These are phyloP conservation scores for Oreohelix idahoensis DNA, from an alignment of 1,140 invertebrate genomes.

Conservation along the genomic window DNA sequence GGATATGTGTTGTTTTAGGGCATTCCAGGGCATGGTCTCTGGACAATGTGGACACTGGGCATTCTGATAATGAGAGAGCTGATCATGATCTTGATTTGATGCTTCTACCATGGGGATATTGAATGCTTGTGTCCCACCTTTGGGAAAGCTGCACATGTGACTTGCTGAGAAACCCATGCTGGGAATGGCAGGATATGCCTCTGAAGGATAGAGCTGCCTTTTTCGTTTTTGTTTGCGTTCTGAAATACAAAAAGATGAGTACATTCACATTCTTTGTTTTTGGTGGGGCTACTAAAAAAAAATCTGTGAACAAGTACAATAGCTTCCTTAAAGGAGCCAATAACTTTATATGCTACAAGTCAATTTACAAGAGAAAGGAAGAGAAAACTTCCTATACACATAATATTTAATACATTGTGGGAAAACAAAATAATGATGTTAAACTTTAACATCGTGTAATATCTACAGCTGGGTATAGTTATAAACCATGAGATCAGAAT, in stretches of 20 bases:
- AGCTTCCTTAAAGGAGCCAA: no score
- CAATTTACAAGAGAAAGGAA: no score
- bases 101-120: background rate
- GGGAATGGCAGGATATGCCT: background rate
- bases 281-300: no score
- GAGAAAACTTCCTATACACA: no score
- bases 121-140: background rate
- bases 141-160: background rate
- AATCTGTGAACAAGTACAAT: no score
- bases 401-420: no score
- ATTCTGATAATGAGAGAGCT: background rate
- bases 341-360: no score
- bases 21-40: background rate
- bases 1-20: constrained; percentile 18
- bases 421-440: no score
- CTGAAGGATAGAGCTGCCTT: background rate
- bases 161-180: background rate
- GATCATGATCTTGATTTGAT: background rate
- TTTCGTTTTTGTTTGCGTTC: background rate
- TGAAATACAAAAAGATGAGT: background rate
- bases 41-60: constrained; percentile 24
- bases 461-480: no score
- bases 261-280: background rate
- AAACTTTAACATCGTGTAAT: no score
- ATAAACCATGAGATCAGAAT: no score